phyloP scores from a whole-genome alignment of 2,888 invertebrate species.

The Campopleginae sp. region DNA sequence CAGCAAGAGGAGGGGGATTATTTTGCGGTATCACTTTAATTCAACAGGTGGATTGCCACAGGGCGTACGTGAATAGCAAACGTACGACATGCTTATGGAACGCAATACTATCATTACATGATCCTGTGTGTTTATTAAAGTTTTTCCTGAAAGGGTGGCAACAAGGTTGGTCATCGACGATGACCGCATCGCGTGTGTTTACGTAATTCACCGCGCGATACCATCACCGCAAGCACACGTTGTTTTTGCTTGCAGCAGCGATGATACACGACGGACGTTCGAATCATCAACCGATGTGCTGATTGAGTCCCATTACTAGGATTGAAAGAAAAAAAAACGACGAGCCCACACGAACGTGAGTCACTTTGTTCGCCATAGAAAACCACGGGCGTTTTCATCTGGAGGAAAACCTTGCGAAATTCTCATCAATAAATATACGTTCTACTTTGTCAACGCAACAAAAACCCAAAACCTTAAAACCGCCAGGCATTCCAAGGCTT shows the following conservation, averaged over 20 bases:
- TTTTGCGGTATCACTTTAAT: not conserved
- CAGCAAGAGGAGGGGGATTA: not conserved
- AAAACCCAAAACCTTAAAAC: constrained; percentile 6
- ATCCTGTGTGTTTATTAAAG: constrained; percentile 44
- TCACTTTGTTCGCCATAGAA: constrained; percentile 32
- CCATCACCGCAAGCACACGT: not conserved
- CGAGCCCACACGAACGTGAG: constrained; percentile 35
- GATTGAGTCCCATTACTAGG: constrained; percentile 35
- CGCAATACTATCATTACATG: constrained; percentile 36
- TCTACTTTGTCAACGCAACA: not conserved
- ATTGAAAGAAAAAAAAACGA: constrained; percentile 48
- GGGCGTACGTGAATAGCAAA: not conserved
- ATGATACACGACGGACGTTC: not conserved
- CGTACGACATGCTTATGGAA: not conserved
- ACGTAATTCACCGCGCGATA: constrained; percentile 61
- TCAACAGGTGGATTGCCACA: constrained; percentile 25
- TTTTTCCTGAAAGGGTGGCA: constrained; percentile 38
- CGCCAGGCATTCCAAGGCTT: constrained; percentile 11
- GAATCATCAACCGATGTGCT: constrained; percentile 16
- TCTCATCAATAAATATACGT: not conserved
- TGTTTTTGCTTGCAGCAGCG: not conserved
- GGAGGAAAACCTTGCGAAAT: not conserved
- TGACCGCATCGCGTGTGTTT: constrained; percentile 68
- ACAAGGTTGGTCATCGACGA: constrained; percentile 58
- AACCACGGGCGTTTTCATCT: constrained; percentile 8